Evolutionary conservation across 2,113 vertebrate species (phyloP).

Genomic region (Phrynosoma platyrhinos): DNA sequence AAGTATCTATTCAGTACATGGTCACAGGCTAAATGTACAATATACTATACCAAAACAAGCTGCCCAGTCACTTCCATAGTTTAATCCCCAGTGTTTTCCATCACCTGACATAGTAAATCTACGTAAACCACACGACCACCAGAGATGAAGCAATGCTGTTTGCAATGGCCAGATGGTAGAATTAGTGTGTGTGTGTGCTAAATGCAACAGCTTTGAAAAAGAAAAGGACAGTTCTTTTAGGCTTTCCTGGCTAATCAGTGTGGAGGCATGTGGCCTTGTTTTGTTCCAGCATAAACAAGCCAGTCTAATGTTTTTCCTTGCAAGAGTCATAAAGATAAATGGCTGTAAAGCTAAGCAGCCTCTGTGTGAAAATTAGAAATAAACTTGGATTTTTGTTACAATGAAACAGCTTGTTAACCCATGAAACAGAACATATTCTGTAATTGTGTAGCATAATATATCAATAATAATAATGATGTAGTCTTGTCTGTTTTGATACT

Average conservation of each 20-base stretch:
- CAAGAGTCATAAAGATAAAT: slow-evolving; percentile 48
- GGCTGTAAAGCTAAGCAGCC: slow-evolving; percentile 46
- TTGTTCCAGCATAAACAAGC: slow-evolving; percentile 55
- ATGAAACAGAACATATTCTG: slow-evolving; percentile 47
- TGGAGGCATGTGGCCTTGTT: slow-evolving; percentile 41
- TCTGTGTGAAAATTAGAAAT: slow-evolving; percentile 59
- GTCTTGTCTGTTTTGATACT: slow-evolving; percentile 63
- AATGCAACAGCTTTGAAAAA: slow-evolving; percentile 10
- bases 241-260: slow-evolving; percentile 43
- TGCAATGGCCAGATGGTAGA: slow-evolving; percentile 59
- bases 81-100: slow-evolving; percentile 61
- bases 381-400: slow-evolving; percentile 67
- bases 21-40: slow-evolving; percentile 42
- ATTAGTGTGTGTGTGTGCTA: slow-evolving; percentile 30
- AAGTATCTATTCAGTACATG: slow-evolving; percentile 8
- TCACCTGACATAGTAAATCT: slow-evolving; percentile 53
- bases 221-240: slow-evolving; percentile 51
- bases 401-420: slow-evolving; percentile 67
- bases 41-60: slow-evolving; percentile 41
- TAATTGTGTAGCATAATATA: slow-evolving; percentile 30
- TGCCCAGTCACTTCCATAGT: slow-evolving; percentile 49
- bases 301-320: slow-evolving; percentile 41
- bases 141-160: slow-evolving; percentile 53
- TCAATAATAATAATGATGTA: slow-evolving; percentile 50
- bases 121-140: slow-evolving; percentile 59